These are phyloP conservation scores for Prenolepis imparis DNA, from an alignment of 2,888 invertebrate species.

Conservation along the genomic window DNA sequence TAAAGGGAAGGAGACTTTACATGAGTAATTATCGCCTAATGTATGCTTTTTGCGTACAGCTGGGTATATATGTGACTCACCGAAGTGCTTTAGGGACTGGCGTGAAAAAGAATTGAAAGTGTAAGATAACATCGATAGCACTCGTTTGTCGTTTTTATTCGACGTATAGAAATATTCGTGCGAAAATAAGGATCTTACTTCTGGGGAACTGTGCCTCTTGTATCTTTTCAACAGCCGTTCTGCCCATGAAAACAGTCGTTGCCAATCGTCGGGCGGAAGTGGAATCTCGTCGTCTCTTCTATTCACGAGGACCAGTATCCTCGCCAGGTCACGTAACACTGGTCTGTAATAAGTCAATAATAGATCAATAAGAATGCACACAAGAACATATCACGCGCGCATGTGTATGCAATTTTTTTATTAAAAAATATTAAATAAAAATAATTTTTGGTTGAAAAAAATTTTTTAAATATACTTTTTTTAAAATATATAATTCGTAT, in stretches of 20 bases:
- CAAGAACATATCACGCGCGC: background rate
- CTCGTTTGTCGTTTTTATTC: conserved; percentile 27
- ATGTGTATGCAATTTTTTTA: background rate
- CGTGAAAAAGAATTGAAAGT: conserved; percentile 77
- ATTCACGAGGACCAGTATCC: conserved; percentile 93
- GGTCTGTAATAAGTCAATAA: conserved; percentile 84
- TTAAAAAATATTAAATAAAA: background rate
- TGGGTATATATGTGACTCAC: conserved; percentile 77
- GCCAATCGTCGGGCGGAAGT: conserved; percentile 94
- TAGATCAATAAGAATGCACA: background rate
- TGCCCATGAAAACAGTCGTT: conserved; percentile 93
- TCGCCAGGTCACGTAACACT: conserved; percentile 92
- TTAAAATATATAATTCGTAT: no score
- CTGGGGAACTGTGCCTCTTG: conserved; percentile 85
- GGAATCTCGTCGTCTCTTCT: conserved; percentile 91
- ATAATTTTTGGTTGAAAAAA: no score
- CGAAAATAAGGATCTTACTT: conserved; percentile 76
- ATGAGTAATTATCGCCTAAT: conserved; percentile 14
- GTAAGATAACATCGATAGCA: conserved; percentile 49
- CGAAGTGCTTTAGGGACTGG: conserved; percentile 83
- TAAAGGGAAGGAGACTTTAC: background rate
- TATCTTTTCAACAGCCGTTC: conserved; percentile 89
- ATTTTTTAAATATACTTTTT: no score
- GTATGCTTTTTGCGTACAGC: conserved; percentile 29
- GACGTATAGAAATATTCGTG: background rate